Percentiles rank a stretch among this genome's conserved stretches.
These are phyloP conservation scores for Pseudorhombus dupliciocellatus DNA, from an alignment of 2,113 vertebrate genomes.

Conservation along the genomic window DNA sequence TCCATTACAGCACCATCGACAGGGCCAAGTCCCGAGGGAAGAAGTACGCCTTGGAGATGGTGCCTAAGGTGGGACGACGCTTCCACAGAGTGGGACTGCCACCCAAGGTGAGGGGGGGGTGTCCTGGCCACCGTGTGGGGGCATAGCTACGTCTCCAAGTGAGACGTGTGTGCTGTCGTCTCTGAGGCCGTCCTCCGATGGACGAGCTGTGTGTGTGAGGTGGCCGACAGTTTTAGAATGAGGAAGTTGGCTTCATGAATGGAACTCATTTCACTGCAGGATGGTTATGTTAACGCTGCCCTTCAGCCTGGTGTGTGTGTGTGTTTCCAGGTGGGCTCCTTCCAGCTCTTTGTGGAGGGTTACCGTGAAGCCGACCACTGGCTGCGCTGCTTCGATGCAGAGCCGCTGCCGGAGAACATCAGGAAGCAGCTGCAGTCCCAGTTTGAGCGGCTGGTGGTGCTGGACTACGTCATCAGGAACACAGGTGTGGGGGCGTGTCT, in stretches of 20 bases:
- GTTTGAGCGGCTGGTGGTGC: constrained; percentile 94
- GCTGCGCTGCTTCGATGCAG: constrained; percentile 96
- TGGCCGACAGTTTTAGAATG: not conserved
- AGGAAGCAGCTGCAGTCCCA: constrained; percentile 96
- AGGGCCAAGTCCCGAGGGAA: constrained; percentile 97
- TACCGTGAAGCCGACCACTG: constrained; percentile 96
- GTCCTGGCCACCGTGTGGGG: no score
- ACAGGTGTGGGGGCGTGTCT: constrained; percentile 81
- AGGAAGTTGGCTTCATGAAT: constrained; percentile 23
- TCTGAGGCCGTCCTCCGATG: not conserved
- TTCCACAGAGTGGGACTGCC: constrained; percentile 97
- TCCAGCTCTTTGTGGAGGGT: constrained; percentile 96
- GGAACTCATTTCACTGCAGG: not conserved
- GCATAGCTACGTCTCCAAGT: no score
- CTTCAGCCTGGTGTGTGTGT: no score
- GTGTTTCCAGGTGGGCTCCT: constrained; percentile 89
- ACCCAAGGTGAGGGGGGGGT: constrained; percentile 87
- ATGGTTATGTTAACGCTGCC: no score
- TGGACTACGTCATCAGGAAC: constrained; percentile 98
- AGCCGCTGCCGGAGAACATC: constrained; percentile 95
- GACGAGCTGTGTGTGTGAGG: not conserved
- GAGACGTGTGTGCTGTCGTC: no score
- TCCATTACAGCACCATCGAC: constrained; percentile 96
- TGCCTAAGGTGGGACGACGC: constrained; percentile 94
- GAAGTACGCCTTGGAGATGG: constrained; percentile 97